These are phyloP conservation scores for Setophaga coronata DNA, from an alignment of 2,113 vertebrate species.

Conservation along the genomic window DNA sequence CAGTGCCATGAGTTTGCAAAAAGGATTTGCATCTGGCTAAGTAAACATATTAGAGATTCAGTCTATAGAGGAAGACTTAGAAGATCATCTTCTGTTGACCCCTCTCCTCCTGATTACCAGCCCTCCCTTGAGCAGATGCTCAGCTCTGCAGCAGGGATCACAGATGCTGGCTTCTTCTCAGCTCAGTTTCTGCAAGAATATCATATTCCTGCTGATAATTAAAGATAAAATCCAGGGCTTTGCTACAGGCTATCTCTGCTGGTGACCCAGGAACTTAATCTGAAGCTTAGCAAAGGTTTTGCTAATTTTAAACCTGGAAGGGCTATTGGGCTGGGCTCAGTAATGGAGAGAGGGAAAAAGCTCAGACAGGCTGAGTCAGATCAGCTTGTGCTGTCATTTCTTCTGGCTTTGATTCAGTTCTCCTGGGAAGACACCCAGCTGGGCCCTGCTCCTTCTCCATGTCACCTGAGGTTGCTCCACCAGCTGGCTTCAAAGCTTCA, in stretches of 20 bases:
- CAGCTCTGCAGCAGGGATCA: constrained; percentile 11
- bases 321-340: neutral
- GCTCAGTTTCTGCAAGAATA: neutral
- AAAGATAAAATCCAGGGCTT: constrained; percentile 20
- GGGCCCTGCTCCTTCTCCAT: neutral
- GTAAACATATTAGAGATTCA: constrained; percentile 49
- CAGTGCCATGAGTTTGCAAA: neutral
- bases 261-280: constrained; percentile 21
- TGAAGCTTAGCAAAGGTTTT: constrained; percentile 29
- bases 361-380: neutral
- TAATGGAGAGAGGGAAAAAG: neutral
- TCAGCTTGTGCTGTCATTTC: constrained; percentile 22
- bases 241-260: constrained; percentile 19
- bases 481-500: constrained; percentile 35
- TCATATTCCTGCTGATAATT: neutral
- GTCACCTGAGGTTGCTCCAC: neutral
- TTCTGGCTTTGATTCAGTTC: constrained; percentile 30
- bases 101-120: constrained; percentile 24
- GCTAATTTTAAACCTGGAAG: constrained; percentile 27
- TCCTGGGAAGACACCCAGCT: neutral
- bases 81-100: constrained; percentile 45
- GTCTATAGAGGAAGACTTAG: constrained; percentile 14
- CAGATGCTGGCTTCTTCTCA: constrained; percentile 9
- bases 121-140: neutral
- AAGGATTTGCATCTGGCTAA: constrained; percentile 29